Evolutionary conservation across 2,113 vertebrate genomes (phyloP).

Genomic region (Mixornis gularis): DNA sequence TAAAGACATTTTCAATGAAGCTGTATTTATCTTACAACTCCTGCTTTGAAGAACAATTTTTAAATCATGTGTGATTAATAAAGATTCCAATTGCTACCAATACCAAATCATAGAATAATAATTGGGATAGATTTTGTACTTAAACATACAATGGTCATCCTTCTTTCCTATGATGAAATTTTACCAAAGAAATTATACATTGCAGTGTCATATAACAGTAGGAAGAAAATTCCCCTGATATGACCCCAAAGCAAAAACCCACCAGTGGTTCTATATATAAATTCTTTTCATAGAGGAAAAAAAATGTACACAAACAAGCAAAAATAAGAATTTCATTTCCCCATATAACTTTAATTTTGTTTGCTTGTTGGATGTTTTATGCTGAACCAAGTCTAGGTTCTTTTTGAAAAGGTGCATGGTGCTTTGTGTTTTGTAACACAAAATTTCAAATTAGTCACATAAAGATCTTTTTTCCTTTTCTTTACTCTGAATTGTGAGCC

Average conservation of each 20-base stretch:
- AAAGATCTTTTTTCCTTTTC: not conserved
- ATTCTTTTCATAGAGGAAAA: not conserved
- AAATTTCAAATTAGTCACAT: not conserved
- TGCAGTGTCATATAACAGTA: not conserved
- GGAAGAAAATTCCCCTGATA: not conserved
- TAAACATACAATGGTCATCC: not conserved
- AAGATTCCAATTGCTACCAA: not conserved
- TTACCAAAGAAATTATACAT: not conserved
- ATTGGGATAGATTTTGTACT: not conserved
- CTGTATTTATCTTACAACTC: not conserved
- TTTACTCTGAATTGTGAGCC: not conserved
- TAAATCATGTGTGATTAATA: not conserved
- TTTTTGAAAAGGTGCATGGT: not conserved
- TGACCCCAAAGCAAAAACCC: rapidly evolving
- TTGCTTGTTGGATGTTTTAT: not conserved
- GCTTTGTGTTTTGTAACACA: not conserved
- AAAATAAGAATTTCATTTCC: not conserved
- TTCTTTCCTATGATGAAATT: not conserved
- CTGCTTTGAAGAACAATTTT: not conserved
- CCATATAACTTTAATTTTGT: not conserved
- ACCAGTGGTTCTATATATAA: not conserved
- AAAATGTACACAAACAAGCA: not conserved
- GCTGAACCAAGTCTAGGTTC: rapidly evolving
- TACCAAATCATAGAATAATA: not conserved
- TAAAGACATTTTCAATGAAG: not conserved